These are phyloP conservation scores for Diachasma alloeum DNA, from an alignment of 1,140 invertebrate genomes.

Conservation along the genomic window DNA sequence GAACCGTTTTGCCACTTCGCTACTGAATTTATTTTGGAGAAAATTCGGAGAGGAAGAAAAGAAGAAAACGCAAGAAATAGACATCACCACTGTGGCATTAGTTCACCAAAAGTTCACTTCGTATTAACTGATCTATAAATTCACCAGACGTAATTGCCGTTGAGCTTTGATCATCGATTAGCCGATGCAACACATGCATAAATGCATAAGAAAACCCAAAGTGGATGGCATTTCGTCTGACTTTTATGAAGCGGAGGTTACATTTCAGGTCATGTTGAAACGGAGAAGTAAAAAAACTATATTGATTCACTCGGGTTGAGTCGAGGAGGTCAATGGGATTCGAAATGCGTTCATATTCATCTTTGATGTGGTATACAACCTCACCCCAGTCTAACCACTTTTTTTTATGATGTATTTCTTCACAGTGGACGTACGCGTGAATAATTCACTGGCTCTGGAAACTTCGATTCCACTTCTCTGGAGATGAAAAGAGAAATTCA, in stretches of 20 bases:
- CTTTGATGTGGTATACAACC: background rate
- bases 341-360: background rate
- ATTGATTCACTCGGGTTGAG: background rate
- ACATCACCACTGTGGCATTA: no score
- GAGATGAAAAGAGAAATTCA: background rate
- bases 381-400: background rate
- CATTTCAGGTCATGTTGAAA: background rate
- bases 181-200: slow-evolving; percentile 5
- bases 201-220: slow-evolving; percentile 4
- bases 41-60: no score
- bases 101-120: background rate
- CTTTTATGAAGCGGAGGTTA: background rate
- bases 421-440: background rate
- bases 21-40: no score
- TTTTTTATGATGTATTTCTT: background rate
- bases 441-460: background rate
- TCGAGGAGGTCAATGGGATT: background rate
- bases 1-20: no score
- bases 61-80: no score
- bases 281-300: background rate
- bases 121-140: background rate
- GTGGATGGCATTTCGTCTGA: slow-evolving; percentile 1
- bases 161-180: slow-evolving; percentile 26
- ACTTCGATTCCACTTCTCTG: background rate
- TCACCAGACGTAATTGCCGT: background rate